phyloP scores from a whole-genome alignment of 2,888 invertebrate species.

The Hyposoter dolosus region DNA sequence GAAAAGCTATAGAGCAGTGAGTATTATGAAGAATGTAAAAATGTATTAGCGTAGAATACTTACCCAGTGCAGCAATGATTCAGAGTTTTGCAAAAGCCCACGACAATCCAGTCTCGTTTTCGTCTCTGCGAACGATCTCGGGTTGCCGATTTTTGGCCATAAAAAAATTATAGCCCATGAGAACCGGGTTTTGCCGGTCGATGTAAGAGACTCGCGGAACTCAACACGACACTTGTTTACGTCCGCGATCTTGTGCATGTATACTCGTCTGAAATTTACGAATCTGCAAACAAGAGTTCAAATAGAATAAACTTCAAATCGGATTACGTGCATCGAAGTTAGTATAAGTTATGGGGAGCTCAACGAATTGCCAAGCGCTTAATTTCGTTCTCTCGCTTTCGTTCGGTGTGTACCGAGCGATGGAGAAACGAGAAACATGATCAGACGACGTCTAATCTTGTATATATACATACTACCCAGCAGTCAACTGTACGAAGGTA shows the following conservation, averaged over 20 bases:
- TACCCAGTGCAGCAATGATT: not conserved
- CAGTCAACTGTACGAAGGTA: not conserved
- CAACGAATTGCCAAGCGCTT: constrained; percentile 65
- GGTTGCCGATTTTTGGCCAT: not conserved
- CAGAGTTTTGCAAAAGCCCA: not conserved
- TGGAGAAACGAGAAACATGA: constrained; percentile 12
- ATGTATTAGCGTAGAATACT: not conserved
- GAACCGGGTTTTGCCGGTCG: constrained; percentile 1
- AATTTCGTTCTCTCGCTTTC: constrained; percentile 58
- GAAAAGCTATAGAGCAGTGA: not conserved
- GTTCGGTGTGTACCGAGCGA: constrained; percentile 16
- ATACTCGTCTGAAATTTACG: constrained; percentile 6
- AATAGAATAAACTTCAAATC: constrained; percentile 71
- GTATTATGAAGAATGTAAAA: not conserved
- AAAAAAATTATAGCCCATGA: not conserved
- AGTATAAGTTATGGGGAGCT: constrained; percentile 61
- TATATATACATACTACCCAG: not conserved
- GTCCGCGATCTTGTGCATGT: constrained; percentile 12
- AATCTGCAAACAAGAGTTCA: constrained; percentile 71
- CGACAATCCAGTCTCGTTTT: not conserved
- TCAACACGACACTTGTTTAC: constrained; percentile 2
- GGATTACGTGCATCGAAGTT: constrained; percentile 65
- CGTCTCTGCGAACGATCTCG: not conserved
- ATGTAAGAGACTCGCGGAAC: not conserved
- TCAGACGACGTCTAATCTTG: not conserved